Percentiles rank a stretch among this genome's conserved stretches.
Conservation (phyloP, 1,140 invertebrate genomes). For the Drosophila lowei region DNA sequence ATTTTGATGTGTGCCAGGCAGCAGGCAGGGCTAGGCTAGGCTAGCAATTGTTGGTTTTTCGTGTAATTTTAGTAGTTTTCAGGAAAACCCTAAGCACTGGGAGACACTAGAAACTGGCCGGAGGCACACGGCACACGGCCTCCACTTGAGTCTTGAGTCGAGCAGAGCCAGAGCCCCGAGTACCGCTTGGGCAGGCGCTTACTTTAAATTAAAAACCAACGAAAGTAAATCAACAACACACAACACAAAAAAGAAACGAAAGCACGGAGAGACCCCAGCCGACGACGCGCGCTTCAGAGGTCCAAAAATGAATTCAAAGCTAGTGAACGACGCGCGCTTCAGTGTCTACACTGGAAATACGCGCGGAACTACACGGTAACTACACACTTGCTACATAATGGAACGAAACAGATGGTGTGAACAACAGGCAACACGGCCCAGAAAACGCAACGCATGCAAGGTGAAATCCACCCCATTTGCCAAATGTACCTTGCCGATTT, state of each 20-base stretch:
- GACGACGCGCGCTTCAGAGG: slow-evolving; percentile 57
- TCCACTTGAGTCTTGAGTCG: slow-evolving; percentile 16
- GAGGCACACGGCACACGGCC: slow-evolving; percentile 9
- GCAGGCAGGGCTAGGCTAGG: too few relatives aligned
- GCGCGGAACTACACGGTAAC: too few relatives aligned
- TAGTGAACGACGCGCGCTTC: too few relatives aligned
- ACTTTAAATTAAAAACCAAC: slow-evolving; percentile 80
- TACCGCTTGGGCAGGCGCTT: slow-evolving; percentile 40
- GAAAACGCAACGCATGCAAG: too few relatives aligned
- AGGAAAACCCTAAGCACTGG: background rate
- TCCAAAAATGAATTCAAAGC: slow-evolving; percentile 30
- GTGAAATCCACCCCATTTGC: too few relatives aligned
- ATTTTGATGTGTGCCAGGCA: slow-evolving; percentile 59
- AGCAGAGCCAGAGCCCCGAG: slow-evolving; percentile 7
- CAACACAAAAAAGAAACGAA: slow-evolving; percentile 75
- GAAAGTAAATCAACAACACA: slow-evolving; percentile 78
- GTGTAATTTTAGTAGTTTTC: slow-evolving; percentile 34
- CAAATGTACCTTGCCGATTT: too few relatives aligned
- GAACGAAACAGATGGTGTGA: too few relatives aligned
- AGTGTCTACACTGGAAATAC: too few relatives aligned
- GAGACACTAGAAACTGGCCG: slow-evolving; percentile 1
- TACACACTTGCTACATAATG: too few relatives aligned
- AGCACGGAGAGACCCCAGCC: slow-evolving; percentile 53
- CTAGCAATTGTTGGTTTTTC: slow-evolving; percentile 28
- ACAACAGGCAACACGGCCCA: too few relatives aligned